phyloP scores from a whole-genome alignment of 2,113 vertebrate genomes.

The Dryoscopus gambensis region DNA sequence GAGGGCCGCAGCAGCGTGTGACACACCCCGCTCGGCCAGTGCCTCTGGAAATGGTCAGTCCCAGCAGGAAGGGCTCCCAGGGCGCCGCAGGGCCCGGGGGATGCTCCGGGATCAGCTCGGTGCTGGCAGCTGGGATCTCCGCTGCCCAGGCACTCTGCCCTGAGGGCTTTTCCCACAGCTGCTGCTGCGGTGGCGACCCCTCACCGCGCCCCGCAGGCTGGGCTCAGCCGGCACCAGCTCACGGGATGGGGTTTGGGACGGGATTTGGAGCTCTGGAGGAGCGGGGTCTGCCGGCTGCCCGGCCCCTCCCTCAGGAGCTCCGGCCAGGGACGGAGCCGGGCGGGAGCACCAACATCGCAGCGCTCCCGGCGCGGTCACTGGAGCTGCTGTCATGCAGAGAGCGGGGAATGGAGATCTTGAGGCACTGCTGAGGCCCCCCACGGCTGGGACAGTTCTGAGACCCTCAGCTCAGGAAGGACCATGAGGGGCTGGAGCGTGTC shows the following conservation, averaged over 20 bases:
- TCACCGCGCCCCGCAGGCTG: accelerated
- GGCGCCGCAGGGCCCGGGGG: not conserved
- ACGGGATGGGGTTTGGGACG: not conserved
- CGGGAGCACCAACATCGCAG: not conserved
- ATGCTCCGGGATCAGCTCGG: not conserved
- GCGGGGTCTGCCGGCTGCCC: not conserved
- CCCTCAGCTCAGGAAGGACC: accelerated
- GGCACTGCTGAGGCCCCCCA: not conserved
- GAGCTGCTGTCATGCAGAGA: not conserved
- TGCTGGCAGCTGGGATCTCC: not conserved
- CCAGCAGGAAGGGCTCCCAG: accelerated
- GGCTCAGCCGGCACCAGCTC: not conserved
- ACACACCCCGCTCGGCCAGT: not conserved
- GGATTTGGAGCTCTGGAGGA: not conserved
- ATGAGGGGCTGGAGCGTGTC: not conserved
- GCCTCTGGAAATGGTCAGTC: not conserved
- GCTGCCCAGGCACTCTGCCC: not conserved
- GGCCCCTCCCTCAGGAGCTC: not conserved
- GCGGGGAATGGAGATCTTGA: not conserved
- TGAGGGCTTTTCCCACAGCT: not conserved
- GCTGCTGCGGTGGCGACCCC: not conserved
- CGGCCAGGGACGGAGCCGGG: accelerated
- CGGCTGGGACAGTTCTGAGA: not conserved
- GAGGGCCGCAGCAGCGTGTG: not conserved
- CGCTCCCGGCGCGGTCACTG: accelerated